These are phyloP conservation scores for Nymphalis io DNA, from an alignment of 1,140 invertebrate species.

Conservation along the genomic window DNA sequence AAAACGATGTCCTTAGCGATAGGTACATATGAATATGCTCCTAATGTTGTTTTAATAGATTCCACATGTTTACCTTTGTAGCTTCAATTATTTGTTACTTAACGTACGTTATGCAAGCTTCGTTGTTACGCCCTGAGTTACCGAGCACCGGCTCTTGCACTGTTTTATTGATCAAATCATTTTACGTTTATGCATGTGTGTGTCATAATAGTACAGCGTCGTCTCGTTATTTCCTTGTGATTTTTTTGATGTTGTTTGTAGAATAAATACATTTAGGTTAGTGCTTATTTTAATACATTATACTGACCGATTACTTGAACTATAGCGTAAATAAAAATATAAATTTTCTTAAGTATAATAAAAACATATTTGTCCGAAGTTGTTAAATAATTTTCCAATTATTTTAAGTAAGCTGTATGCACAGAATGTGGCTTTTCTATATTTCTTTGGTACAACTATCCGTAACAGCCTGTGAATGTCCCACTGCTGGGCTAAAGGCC, in stretches of 20 bases:
- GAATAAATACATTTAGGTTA: background rate
- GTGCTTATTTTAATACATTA: background rate
- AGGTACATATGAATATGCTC: background rate
- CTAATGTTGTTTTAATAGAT: slow-evolving; percentile 64
- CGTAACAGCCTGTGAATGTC: no score
- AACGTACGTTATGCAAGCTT: slow-evolving; percentile 61
- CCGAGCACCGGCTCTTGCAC: slow-evolving; percentile 53
- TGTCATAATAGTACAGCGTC: slow-evolving; percentile 1
- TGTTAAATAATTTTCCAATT: no score
- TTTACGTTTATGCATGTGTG: slow-evolving; percentile 9
- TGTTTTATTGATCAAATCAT: slow-evolving; percentile 22
- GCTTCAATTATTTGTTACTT: slow-evolving; percentile 70
- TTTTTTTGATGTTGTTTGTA: background rate
- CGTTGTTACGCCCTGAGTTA: slow-evolving; percentile 49
- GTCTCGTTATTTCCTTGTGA: slow-evolving; percentile 13
- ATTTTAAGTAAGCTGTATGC: no score
- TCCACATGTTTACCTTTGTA: slow-evolving; percentile 61
- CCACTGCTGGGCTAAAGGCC: no score
- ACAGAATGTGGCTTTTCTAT: background rate
- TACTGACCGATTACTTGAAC: background rate
- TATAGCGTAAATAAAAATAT: no score
- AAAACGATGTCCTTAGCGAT: slow-evolving; percentile 4
- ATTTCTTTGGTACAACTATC: slow-evolving; percentile 30
- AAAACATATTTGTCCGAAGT: no score
- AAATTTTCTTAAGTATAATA: no score